Conservation (phyloP, 2,113 vertebrate genomes). For the Crotalus horridus region DNA sequence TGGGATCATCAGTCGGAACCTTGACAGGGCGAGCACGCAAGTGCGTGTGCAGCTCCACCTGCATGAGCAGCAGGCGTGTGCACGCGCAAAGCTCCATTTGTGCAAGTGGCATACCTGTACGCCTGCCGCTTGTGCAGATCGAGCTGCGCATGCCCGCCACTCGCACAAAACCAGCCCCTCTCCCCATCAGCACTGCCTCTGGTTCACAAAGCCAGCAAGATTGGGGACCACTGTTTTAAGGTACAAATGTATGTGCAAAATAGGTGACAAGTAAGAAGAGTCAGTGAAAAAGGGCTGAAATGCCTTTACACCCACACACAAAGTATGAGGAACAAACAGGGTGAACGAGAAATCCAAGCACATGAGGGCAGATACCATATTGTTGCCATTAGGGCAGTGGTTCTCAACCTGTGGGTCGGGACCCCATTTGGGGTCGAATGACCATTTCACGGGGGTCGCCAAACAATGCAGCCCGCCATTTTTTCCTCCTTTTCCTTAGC, state of each 20-base stretch:
- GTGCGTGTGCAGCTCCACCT: too few relatives aligned
- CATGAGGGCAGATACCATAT: not conserved
- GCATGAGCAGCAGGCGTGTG: too few relatives aligned
- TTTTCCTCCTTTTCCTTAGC: too few relatives aligned
- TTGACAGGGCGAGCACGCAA: too few relatives aligned
- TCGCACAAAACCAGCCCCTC: not conserved
- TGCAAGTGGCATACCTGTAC: not conserved
- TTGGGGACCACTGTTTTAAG: not conserved
- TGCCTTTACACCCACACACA: not conserved
- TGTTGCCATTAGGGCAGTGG: not conserved
- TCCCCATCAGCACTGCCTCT: not conserved
- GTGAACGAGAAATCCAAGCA: not conserved
- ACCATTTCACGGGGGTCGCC: too few relatives aligned
- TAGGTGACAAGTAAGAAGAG: not conserved
- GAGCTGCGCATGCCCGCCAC: not conserved
- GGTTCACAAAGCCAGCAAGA: not conserved
- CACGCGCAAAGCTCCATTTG: too few relatives aligned
- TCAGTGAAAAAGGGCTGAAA: not conserved
- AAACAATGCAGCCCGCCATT: too few relatives aligned
- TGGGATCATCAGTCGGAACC: too few relatives aligned
- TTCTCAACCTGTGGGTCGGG: too few relatives aligned
- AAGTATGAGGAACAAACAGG: not conserved
- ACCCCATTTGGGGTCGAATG: too few relatives aligned
- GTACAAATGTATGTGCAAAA: not conserved
- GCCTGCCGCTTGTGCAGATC: not conserved